Base-by-base conservation (phyloP, 2,113 vertebrate species). In the Genyomyrus donnyi region DNA sequence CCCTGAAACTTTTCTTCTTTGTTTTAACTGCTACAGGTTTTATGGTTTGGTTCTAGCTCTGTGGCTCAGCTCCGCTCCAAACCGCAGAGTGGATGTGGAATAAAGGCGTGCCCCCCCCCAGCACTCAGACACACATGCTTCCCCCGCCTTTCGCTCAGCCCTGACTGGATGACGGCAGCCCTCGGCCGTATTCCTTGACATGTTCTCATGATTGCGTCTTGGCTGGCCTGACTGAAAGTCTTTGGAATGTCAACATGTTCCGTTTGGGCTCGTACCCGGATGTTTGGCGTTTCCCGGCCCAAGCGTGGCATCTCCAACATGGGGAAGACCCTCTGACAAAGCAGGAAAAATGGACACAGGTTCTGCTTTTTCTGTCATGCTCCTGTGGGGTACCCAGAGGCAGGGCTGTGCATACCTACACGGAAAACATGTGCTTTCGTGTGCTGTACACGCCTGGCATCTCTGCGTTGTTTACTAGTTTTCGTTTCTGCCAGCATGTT, bases 241-340 rank as follows among this genome's bases (percentile, higher is more conserved):
- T 91, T 48, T 92, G 92, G 93, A 94, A 95, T 95, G 93, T 95
- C 90, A 92, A 92, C 92, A 93, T 87, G 89, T 86, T 93, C 92
- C 87, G 86, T 92, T 93, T 91, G 88, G 91, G 90, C 90, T 92
- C 90, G 93, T 90, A 91, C 88, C 50, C 52, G 90, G 92, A 93
- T 93, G 91, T 93, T 93, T 92, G 74, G 91, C 90, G 88, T 91
- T 91, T 92, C 89, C 88, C 48, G 13, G 90, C 88, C 87, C 90
- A 58, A 90, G 91, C 50, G 50, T 90, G 84, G 89, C 92, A 92
- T 92, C 92, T 90, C 88, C 58, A 89, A 90, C 91, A 49, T 35
- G 48, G 91, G 88, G 50, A 21, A 90, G 86, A 49, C 15, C 90
- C 85, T 90, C 84, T 91, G 89, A 91, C 89, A 91, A 70, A 90